These are phyloP conservation scores for Drepana falcataria DNA, from an alignment of 2,888 invertebrate species.

Conservation along the genomic window DNA sequence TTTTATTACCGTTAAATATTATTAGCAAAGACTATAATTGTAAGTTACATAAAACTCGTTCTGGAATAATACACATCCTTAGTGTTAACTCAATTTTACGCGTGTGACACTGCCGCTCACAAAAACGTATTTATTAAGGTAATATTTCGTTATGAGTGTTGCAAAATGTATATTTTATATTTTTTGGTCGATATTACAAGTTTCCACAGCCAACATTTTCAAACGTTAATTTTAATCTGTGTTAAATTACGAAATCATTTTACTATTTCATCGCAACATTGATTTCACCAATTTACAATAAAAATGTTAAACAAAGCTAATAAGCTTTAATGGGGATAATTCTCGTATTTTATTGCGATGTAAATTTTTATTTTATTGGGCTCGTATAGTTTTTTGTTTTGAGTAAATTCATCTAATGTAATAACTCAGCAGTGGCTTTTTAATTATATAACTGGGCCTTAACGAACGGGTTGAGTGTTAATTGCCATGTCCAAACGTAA, in stretches of 20 bases:
- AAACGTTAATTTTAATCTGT: too few species aligned
- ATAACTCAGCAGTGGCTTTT: constrained; percentile 15
- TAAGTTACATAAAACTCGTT: too few species aligned
- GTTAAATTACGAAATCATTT: not conserved
- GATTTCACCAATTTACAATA: constrained; percentile 1
- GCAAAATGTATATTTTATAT: too few species aligned
- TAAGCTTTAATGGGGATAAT: not conserved
- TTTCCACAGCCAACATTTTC: too few species aligned
- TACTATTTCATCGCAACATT: not conserved
- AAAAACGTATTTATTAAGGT: too few species aligned
- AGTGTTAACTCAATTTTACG: too few species aligned
- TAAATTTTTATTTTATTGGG: constrained; percentile 1
- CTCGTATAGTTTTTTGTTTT: constrained; percentile 6
- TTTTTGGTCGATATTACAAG: too few species aligned
- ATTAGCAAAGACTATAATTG: too few species aligned
- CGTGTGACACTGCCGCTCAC: too few species aligned
- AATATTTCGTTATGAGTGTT: too few species aligned
- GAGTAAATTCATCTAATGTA: constrained; percentile 16
- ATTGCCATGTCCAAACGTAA: constrained; percentile 43
- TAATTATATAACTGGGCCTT: constrained; percentile 16
- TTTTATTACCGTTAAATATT: too few species aligned
- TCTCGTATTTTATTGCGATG: not conserved
- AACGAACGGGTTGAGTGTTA: constrained; percentile 29
- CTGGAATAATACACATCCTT: too few species aligned
- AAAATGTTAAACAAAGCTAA: constrained; percentile 1